Percentiles rank a stretch among this genome's conserved stretches.
Evolutionary conservation across 2,888 invertebrate species (phyloP).

Genomic region (Himalopsyche anomala): DNA sequence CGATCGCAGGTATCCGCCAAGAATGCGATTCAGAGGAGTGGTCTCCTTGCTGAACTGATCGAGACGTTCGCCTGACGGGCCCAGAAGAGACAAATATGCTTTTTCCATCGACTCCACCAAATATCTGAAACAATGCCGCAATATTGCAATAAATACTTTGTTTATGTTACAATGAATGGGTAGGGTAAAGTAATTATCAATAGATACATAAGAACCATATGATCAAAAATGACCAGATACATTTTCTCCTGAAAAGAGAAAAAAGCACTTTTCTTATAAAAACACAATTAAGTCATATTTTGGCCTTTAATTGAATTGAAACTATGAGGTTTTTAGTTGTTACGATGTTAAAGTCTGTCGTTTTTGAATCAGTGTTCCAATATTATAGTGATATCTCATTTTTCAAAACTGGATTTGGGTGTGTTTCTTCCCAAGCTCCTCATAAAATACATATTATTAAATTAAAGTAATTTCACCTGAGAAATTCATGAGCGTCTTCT

Average conservation of each 20-base stretch:
- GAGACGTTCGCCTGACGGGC: constrained; percentile 82
- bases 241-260: no score
- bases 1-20: constrained; percentile 96
- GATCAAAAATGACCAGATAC: no score
- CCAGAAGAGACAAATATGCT: constrained; percentile 86
- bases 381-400: no score
- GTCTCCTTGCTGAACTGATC: constrained; percentile 96
- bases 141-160: not conserved
- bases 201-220: not conserved
- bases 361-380: no score
- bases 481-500: constrained; percentile 98
- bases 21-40: constrained; percentile 95
- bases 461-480: constrained; percentile 76
- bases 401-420: no score
- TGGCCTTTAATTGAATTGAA: no score
- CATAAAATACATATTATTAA: not conserved
- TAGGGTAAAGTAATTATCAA: not conserved
- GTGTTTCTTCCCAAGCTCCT: no score
- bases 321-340: no score
- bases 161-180: not conserved
- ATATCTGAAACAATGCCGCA: constrained; percentile 74
- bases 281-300: no score
- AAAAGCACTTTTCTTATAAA: no score
- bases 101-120: constrained; percentile 97
- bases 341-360: no score